Percentiles rank a stretch among this genome's conserved stretches.
Evolutionary conservation across 37 sponge, comb jelly and placozoan genomes (phyloP).

Genomic region (Hormiphora californensis): DNA sequence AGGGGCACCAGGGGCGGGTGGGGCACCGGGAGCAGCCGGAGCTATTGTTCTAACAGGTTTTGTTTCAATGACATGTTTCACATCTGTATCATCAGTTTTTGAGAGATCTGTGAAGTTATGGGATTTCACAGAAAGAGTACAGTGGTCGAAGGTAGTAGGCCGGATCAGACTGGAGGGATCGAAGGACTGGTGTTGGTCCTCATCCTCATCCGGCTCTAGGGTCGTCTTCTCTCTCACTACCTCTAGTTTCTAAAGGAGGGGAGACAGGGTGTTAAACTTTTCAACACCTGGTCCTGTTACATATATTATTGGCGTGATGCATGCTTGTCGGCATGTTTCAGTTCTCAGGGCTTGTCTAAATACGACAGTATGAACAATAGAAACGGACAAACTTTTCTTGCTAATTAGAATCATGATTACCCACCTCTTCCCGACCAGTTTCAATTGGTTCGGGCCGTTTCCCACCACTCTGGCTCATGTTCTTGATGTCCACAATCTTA

Average conservation of each 20-base stretch:
- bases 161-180: slow-evolving; percentile 38
- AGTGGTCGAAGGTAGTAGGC: slow-evolving; percentile 60
- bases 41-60: slow-evolving; percentile 16
- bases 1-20: slow-evolving; percentile 27
- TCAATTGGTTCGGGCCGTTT: slow-evolving; percentile 50
- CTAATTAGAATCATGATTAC: no score
- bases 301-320: no score
- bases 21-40: slow-evolving; percentile 29
- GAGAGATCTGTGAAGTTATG: slow-evolving; percentile 82
- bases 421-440: no score
- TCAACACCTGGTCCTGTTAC: no score
- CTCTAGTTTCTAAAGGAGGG: not conserved
- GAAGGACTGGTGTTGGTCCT: not conserved
- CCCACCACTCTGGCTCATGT: slow-evolving; percentile 41
- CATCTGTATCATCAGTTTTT: slow-evolving; percentile 68
- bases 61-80: not conserved
- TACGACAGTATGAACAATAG: no score
- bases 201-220: not conserved
- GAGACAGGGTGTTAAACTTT: no score
- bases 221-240: slow-evolving; percentile 5
- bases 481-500: slow-evolving; percentile 46
- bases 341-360: no score
- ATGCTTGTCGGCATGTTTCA: no score
- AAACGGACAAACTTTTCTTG: no score
- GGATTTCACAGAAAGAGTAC: slow-evolving; percentile 63